Base-by-base conservation (phyloP, 2,113 vertebrate genomes). In the Nansenia antarctica region DNA sequence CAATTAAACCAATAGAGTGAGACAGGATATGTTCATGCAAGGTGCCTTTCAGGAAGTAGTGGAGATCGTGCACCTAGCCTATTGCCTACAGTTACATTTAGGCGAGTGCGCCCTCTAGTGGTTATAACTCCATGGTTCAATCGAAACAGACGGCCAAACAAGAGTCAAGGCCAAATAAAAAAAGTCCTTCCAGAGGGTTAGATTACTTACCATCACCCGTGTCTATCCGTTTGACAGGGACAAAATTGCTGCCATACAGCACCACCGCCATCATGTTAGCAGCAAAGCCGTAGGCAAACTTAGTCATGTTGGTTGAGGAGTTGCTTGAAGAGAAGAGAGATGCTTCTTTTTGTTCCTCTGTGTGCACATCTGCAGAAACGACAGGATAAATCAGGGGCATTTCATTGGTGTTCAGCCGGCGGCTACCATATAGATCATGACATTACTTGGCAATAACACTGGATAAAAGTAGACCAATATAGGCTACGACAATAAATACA, bases 201-300 rank as follows among this genome's bases (percentile, higher is more conserved):
- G 29, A 18, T 70, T 24, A 0, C 72, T 92, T 87, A 96, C 96
- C 94, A 74, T 98, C 95, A 0, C 95, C 94, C 31, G 92, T 93
- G 54, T 97, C 91, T 67, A 92, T 92, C 67, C 89, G 93, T 84
- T 98, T 98, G 20, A 97, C 83, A 6, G 95, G 94, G 26, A 96
- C 94, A 71, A 94, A 93, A 47, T 93, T 95, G 84, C 93, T 95
- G n/a, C 94, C 95, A 74, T 92, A 97, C 0, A 98, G 78, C 55
- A 97, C 15, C 14, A 95, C 83, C 5, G 94, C 90, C 62, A 88
- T 20, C 15, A 83, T 4, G n/a, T 92, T 95, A 12, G 93, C 90
- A 8, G 87, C 9, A 57, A 94, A 93, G 9, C 94, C 95, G 31
- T 85, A 80, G 5, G 74, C 80, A 0, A 94, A 83, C 58, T 90